Base-by-base conservation (phyloP, 2,888 invertebrate genomes). In the Acanthococcus lagerstroemiae region DNA sequence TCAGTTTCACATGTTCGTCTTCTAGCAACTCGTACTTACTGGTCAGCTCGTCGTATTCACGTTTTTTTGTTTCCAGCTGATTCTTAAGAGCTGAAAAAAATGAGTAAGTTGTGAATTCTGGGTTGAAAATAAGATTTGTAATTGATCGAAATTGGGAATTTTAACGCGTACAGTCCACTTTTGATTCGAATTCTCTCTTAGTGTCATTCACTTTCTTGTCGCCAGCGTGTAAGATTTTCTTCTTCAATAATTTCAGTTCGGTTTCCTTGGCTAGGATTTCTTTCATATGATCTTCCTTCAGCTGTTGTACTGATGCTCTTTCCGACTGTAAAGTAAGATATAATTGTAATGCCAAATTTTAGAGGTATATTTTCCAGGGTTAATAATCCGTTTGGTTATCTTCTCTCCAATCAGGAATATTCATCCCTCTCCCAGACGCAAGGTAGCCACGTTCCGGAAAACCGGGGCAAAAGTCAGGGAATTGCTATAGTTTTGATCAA, bases 1-100 rank as follows among this genome's bases (percentile, higher is more conserved):
- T 90, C 68, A 87, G 86, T 0, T 88, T 83, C 0, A 90, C 87
- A 71, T 89, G 88, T 73, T 91, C 90, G 74, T 91, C 90, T 74
- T 88, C 87, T 44, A 93, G 76, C 68, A 86, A 81, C 75, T 90
- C 91, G 76, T 90, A 90, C 75, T 88, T 90, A 19, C 83, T 81
- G 27, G 88, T 90, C 63, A 93, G 78, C 71, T 89, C 88, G 55
- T 87, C 86, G 74, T 87, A 87, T 70, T 88, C 87, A 69, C 85
- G 84, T 69, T 82, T 83, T 74, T 87, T 86, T 56, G 79, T 81
- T 21, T 80, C 80, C 45, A 90, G 74, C 27, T 85, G 82, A 71
- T 81, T 80, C 74, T 89, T 87, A 66, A 88, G 75, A 72, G 83
- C 87, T 83, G 78, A 73, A 76, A 80, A 57, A 46, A 65, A 50